Evolutionary conservation across 2,797 vertebrate species (phyloP), one percentile per base, ranked within the genome.

Genomic region (Pantherophis vulpinus): DNA sequence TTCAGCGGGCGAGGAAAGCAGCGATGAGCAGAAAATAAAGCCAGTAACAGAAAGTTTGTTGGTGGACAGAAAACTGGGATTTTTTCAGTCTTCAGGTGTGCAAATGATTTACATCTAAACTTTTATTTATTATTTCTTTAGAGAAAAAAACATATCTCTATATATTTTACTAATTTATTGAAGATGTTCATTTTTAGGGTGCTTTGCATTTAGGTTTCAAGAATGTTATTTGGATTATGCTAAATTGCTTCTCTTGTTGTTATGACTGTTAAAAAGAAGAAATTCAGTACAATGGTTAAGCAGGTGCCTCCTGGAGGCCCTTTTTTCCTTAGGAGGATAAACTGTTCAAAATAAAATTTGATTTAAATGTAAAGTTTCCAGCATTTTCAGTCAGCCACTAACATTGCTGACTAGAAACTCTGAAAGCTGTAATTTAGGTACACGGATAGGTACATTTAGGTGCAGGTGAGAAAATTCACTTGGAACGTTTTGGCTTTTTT

Each of bases 51-150:
- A 99, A 93, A 98, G 98, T 91, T 97, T 98, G 90, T 88, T 98
- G 87, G 93, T 98, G 88, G 97, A 98, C 89, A 96, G 97, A 87
- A 96, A 97, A 86, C 95, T 97, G 63, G 96, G 97, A 95, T 99
- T 99, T 97, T 98, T 98, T 96, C 99, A 99, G 92, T 99, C 99
- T 89, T 99, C 99, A 98, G 99, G 99, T 99, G 98, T 96, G 97
- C 95, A 96, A 96, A 95, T 95, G 55, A 86, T 94, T 70, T 70
- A 92, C 8, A 18, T 90, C 20, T 95, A 37, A 54, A 5, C 0
- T 0, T 89, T 0, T 51, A 92, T 10, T 83, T 0, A 18, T 93
- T 13, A 20, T 79, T 10, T 13, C 6, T 9, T 56, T 23, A n/a
- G n/a, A n/a, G n/a, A n/a, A n/a, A n/a, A n/a, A n/a, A n/a, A n/a